Base-by-base conservation (phyloP, 2,113 vertebrate species). In the Tapirus terrestris region DNA sequence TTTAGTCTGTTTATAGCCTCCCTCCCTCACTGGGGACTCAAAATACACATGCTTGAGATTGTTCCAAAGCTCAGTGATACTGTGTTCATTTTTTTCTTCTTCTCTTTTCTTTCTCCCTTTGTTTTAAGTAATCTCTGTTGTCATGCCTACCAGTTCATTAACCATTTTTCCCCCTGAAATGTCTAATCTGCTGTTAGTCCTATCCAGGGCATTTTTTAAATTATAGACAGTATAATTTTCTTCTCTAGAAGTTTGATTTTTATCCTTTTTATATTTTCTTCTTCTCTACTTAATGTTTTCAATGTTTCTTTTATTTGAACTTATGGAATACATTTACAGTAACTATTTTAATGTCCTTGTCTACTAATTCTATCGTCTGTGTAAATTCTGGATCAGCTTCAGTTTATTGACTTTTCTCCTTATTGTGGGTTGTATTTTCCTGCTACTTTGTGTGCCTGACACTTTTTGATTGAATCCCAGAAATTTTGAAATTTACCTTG, bases 171-270 rank as follows among this genome's bases (percentile, higher is more conserved):
- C n/a, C n/a, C 56, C 8, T 43, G 27, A 67, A 67, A 21, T 90
- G 36, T 91, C 61, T 91, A 56, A 53, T 90, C 20, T 43, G 1
- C 91, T 56, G 31, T 67, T 76, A 76, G n/a, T 56, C 17, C 23
- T 11, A 31, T 63, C 56, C 33, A 31, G 45, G 63, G 12, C 53
- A 75, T 72, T 92, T 83, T 73, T 5, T 36, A 70, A 45, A 73
- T 48, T 82, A 61, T 11, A 29, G 43, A 83, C 39, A 60, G 45
- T 91, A 23, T 60, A 83, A 23, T 61, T 72, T 68, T 81, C 21
- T 51, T 73, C 16, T 72, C 58, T 67, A 85, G 45, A 76, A 85
- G 17, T 93, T 90, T 90, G 23, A 79, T 93, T 82, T 91, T 73
- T 76, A 56, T 43, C 27, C 48, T 75, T 67, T 89, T 90, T 31